Evolutionary conservation across 2,888 invertebrate species (phyloP), one percentile per base, ranked within the genome.

Genomic region (Ptychoptera albimana): DNA sequence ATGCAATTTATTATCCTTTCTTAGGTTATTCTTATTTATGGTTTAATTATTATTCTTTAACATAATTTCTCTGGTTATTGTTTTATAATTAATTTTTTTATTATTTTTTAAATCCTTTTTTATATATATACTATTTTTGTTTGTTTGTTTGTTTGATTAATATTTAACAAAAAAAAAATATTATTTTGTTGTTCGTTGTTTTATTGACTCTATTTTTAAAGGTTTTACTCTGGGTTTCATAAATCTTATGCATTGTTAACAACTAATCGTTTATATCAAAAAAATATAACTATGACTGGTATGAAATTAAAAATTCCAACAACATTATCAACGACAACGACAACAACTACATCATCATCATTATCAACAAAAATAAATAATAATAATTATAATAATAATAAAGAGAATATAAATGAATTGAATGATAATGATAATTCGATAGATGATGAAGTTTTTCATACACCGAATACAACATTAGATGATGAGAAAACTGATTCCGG

Each of bases 191-290:
- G 34, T 32, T 14, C 40, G n/a, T 39, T 43, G 36, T 42, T 39
- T 45, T 47, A 44, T 39, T 39, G 37, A 35, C 44, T 45, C 35
- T 38, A 11, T 39, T 14, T 42, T 46, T 46, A 23, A 47, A 52
- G 62, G 64, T 48, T 37, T 42, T 39, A 39, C 39, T 44, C 45
- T 36, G 16, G 36, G 55, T 65, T 63, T 57, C 61, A 60, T 58
- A 65, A 65, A 62, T 63, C 66, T 57, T 58, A 42, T 35, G 30
- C 15, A 34, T 42, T 60, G 58, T 63, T 63, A 60, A 61, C 64
- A 57, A 59, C 61, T 52, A 65, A 60, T 62, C 64, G 63, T 59
- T 60, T 64, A 51, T 63, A 64, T 62, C 61, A 62, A 50, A 64
- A 58, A 58, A 59, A 61, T 48, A 52, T 60, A 48, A 61, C 58